These are phyloP conservation scores for Galbula dea DNA, from an alignment of 2,113 vertebrate species.

Conservation along the genomic window DNA sequence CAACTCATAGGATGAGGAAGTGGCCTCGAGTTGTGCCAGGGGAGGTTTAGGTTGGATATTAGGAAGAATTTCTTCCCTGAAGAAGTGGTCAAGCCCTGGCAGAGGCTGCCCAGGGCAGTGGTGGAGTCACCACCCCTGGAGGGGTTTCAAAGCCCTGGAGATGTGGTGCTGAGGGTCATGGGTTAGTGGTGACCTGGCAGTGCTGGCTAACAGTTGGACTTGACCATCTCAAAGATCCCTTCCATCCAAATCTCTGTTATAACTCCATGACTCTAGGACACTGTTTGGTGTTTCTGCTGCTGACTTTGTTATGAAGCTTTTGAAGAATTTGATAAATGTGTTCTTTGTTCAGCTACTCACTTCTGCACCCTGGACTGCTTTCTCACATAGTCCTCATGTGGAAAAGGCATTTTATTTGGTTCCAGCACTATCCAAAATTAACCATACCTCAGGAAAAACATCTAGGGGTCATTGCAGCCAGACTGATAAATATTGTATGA, in stretches of 20 bases:
- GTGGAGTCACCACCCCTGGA: too few relatives aligned
- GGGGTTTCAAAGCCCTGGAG: too few relatives aligned
- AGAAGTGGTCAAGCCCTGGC: not conserved
- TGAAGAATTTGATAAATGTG: not conserved
- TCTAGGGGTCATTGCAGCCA: not conserved
- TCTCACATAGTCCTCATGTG: fast-evolving
- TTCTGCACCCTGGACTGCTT: not conserved
- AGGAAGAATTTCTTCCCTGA: not conserved
- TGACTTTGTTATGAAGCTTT: not conserved
- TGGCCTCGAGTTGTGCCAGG: too few relatives aligned
- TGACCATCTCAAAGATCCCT: too few relatives aligned
- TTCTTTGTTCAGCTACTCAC: not conserved
- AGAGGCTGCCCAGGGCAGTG: too few relatives aligned
- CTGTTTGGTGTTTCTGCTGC: too few relatives aligned
- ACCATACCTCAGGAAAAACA: not conserved
- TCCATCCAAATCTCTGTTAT: not conserved
- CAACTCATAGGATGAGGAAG: too few relatives aligned
- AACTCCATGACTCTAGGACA: not conserved
- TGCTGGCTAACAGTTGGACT: too few relatives aligned
- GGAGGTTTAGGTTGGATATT: too few relatives aligned
- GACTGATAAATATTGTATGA: not conserved
- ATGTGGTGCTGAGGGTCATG: too few relatives aligned
- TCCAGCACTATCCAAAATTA: not conserved
- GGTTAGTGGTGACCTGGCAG: too few relatives aligned
- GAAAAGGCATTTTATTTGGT: not conserved